phyloP scores from a whole-genome alignment of 2,113 vertebrate genomes.

The Columbina picui region DNA sequence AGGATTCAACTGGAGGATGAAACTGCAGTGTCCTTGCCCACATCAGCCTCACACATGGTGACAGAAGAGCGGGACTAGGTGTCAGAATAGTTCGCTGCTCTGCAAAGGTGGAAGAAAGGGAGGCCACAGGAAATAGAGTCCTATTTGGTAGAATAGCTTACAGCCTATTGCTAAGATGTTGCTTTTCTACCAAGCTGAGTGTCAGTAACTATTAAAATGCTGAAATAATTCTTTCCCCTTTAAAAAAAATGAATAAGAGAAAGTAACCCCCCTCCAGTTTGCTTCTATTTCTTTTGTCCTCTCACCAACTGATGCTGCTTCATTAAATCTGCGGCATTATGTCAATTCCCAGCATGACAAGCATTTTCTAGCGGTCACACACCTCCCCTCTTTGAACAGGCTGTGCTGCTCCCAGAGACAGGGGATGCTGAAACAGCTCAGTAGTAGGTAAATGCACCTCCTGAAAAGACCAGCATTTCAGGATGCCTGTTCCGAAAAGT shows the following conservation, averaged over 20 bases:
- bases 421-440: neutral
- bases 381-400: neutral
- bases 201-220: neutral
- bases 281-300: neutral
- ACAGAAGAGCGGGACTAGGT: neutral
- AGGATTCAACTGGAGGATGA: neutral
- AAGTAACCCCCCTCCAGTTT: neutral
- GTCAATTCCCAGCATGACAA: neutral
- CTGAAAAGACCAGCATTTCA: neutral
- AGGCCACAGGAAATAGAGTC: neutral
- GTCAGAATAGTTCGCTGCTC: neutral
- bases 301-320: neutral
- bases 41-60: fast-evolving
- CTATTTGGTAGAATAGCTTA: neutral
- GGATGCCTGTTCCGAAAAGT: neutral
- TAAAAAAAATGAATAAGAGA: neutral
- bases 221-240: neutral
- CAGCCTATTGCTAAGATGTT: neutral
- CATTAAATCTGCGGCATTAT: neutral
- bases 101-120: neutral
- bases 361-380: neutral
- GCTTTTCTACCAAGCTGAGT: neutral
- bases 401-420: neutral
- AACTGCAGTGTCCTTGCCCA: neutral
- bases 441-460: neutral